phyloP scores from a whole-genome alignment of 2,888 invertebrate genomes.

The Podotricha telesiphe region DNA sequence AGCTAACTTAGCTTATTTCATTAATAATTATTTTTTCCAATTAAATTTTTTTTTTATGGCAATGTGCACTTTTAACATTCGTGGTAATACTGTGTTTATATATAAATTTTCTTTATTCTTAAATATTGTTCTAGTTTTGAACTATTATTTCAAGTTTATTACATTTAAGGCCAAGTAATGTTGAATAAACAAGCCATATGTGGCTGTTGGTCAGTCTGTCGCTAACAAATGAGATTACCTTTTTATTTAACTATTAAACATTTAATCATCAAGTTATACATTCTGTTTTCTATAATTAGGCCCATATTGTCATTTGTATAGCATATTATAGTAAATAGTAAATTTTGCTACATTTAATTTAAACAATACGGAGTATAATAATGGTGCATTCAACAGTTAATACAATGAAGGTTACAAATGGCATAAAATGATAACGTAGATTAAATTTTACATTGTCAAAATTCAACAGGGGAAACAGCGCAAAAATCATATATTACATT shows the following conservation, averaged over 20 bases:
- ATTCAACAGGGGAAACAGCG: slow-evolving; percentile 65
- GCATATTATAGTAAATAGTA: slow-evolving; percentile 48
- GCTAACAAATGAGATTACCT: slow-evolving; percentile 30
- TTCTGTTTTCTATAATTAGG: slow-evolving; percentile 47
- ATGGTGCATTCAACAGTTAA: slow-evolving; percentile 40
- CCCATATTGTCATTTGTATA: slow-evolving; percentile 50
- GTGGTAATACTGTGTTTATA: slow-evolving; percentile 52
- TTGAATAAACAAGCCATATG: slow-evolving; percentile 49
- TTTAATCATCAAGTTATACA: slow-evolving; percentile 29
- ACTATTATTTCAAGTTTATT: slow-evolving; percentile 45
- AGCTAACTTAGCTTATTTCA: slow-evolving; percentile 6
- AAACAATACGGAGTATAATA: slow-evolving; percentile 36
- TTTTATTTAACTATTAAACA: slow-evolving; percentile 27
- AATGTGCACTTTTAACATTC: slow-evolving; percentile 50
- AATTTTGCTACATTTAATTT: slow-evolving; percentile 51
- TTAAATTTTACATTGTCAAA: slow-evolving; percentile 61
- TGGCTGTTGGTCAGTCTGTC: slow-evolving; percentile 27
- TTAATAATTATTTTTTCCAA: slow-evolving; percentile 32
- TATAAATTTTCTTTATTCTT: slow-evolving; percentile 38
- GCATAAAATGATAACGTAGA: slow-evolving; percentile 47
- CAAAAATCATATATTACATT: slow-evolving; percentile 50
- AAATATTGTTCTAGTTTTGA: slow-evolving; percentile 52
- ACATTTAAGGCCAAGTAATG: slow-evolving; percentile 47
- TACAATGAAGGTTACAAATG: slow-evolving; percentile 55
- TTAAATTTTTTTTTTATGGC: slow-evolving; percentile 40